Conservation (phyloP, 1,140 invertebrate genomes). For the Hylaeus volcanicus region DNA sequence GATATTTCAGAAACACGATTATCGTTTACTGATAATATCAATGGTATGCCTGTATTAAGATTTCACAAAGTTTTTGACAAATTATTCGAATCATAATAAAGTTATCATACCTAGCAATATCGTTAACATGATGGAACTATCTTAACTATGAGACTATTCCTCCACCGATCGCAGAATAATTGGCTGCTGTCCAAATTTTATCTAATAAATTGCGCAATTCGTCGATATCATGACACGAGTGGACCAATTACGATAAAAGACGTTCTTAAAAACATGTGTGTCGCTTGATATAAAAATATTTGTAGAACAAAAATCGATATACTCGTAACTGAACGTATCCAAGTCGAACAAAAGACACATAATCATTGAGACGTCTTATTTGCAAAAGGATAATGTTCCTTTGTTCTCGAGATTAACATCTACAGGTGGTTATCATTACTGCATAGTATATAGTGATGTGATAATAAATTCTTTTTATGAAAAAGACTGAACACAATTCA, state of each 20-base stretch:
- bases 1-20: not conserved
- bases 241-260: not conserved
- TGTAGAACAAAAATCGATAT: too few relatives aligned
- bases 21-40: constrained; percentile 6
- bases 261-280: not conserved
- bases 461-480: too few relatives aligned
- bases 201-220: not conserved
- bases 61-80: not conserved
- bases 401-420: too few relatives aligned
- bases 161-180: not conserved
- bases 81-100: not conserved
- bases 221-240: not conserved
- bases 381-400: too few relatives aligned
- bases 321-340: too few relatives aligned
- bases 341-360: too few relatives aligned
- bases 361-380: too few relatives aligned
- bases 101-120: not conserved
- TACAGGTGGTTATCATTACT: too few relatives aligned
- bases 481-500: too few relatives aligned
- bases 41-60: not conserved
- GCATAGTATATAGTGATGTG: too few relatives aligned
- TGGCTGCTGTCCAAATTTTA: not conserved
- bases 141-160: not conserved
- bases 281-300: not conserved
- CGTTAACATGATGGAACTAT: constrained; percentile 1